phyloP scores from a whole-genome alignment of 2,797 vertebrate species.

The Spizella passerina region DNA sequence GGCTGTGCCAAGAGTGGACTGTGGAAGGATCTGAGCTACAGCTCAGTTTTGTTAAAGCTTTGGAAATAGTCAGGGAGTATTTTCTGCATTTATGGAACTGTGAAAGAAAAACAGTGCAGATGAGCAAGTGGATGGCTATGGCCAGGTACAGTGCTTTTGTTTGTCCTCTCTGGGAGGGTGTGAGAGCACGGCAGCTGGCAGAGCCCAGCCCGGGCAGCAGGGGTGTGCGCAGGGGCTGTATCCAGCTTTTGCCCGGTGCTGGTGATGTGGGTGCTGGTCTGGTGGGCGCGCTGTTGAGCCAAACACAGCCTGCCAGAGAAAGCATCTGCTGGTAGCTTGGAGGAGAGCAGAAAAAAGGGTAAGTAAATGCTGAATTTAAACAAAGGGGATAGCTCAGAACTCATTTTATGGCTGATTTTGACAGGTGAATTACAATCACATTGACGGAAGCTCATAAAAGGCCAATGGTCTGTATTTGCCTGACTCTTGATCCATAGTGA shows the following conservation, averaged over 20 bases:
- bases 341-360: neutral
- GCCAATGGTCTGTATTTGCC: neutral
- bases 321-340: neutral
- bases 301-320: neutral
- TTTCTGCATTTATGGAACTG: neutral
- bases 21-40: neutral
- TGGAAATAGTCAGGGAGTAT: neutral
- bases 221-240: too few species aligned
- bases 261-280: neutral
- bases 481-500: neutral
- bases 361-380: neutral
- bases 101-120: neutral
- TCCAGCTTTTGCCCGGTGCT: too few species aligned
- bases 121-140: neutral
- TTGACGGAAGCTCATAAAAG: neutral
- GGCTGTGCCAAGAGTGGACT: neutral
- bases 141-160: neutral
- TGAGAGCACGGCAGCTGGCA: accelerated
- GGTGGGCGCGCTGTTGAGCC: neutral
- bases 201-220: neutral
- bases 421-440: neutral
- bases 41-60: neutral
- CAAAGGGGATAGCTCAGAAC: neutral
- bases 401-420: neutral
- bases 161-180: neutral